Evolutionary conservation across 2,888 invertebrate genomes (phyloP).

Genomic region (Antheraea yamamai): DNA sequence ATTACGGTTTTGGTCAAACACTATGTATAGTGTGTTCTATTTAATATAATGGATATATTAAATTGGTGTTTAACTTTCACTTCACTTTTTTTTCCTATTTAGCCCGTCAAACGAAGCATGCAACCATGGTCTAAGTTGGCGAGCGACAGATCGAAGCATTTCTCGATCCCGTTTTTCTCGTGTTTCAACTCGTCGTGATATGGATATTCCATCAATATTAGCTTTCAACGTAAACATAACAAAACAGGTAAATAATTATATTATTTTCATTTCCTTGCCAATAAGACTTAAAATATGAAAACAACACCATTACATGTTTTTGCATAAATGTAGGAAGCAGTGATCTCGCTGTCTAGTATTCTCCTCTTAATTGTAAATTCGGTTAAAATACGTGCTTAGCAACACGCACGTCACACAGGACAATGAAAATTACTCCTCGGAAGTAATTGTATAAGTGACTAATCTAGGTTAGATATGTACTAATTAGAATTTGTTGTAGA

Average conservation of each 20-base stretch:
- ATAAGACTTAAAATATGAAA: not conserved
- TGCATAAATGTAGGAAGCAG: not conserved
- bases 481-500: not conserved
- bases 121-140: slow-evolving; percentile 60
- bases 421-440: not conserved
- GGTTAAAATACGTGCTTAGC: not conserved
- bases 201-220: slow-evolving; percentile 75
- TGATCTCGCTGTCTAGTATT: not conserved
- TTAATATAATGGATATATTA: too few species aligned
- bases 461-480: not conserved
- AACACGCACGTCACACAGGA: not conserved
- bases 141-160: slow-evolving; percentile 67
- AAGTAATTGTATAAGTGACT: not conserved
- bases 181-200: slow-evolving; percentile 68
- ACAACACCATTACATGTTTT: not conserved
- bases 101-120: slow-evolving; percentile 57
- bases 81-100: slow-evolving; percentile 20
- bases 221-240: slow-evolving; percentile 60
- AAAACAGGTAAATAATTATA: slow-evolving; percentile 45
- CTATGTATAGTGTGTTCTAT: too few species aligned
- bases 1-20: too few species aligned
- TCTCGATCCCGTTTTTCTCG: slow-evolving; percentile 70
- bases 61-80: not conserved
- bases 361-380: not conserved
- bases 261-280: not conserved